phyloP scores from a whole-genome alignment of 2,797 vertebrate genomes.

The Sparidentex hasta region DNA sequence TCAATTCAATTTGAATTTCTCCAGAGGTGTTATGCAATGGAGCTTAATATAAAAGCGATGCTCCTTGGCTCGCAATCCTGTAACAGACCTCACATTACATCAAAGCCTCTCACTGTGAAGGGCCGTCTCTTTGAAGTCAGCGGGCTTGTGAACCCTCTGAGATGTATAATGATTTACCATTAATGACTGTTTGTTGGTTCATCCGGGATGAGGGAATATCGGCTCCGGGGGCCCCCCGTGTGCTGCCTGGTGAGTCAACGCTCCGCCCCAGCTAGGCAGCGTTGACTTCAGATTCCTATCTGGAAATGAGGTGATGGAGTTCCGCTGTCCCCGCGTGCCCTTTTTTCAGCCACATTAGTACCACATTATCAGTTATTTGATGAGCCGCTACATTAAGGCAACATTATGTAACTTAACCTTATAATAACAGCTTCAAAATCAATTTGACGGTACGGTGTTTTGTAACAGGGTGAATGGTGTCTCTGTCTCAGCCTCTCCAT shows the following conservation, averaged over 20 bases:
- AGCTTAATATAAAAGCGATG: slow-evolving; percentile 16
- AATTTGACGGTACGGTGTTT: no score
- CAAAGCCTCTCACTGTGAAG: slow-evolving; percentile 45
- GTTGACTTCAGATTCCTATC: not conserved
- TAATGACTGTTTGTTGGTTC: slow-evolving; percentile 60
- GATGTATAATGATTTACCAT: slow-evolving; percentile 47
- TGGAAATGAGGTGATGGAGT: slow-evolving; percentile 16
- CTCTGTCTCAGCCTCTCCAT: no score
- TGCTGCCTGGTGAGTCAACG: slow-evolving; percentile 18
- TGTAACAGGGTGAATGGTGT: no score
- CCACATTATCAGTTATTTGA: not conserved
- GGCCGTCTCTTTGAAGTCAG: slow-evolving; percentile 59
- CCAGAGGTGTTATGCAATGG: not conserved
- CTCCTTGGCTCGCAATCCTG: slow-evolving; percentile 16
- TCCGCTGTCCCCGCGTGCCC: not conserved
- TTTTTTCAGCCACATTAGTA: not conserved
- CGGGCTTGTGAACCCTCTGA: slow-evolving; percentile 29
- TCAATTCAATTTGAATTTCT: slow-evolving; percentile 28
- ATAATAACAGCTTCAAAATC: not conserved
- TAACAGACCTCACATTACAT: slow-evolving; percentile 44
- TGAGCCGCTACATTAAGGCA: no score
- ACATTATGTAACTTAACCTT: no score
- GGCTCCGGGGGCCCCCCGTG: slow-evolving; percentile 10
- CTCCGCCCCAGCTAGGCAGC: slow-evolving; percentile 6
- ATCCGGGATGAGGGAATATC: slow-evolving; percentile 38